Base-by-base conservation (phyloP, 1,140 invertebrate genomes). In the Drosophila burlai region DNA sequence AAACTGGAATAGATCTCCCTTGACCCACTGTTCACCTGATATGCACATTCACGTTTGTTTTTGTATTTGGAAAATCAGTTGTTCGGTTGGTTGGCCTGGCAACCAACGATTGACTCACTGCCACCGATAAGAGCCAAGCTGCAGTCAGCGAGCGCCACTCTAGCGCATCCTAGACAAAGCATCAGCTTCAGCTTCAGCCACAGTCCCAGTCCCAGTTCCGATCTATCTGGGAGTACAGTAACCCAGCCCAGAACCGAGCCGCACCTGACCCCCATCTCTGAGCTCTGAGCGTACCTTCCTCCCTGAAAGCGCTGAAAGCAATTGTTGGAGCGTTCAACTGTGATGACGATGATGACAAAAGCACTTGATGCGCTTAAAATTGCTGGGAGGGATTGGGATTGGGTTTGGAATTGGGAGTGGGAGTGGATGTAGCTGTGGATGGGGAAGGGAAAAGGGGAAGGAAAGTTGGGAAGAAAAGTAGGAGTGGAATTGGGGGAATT, bases 291-390 rank as follows among this genome's bases (percentile, higher is more conserved):
- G 15, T 4, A 16, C 43, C n/a, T 4, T 1, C 31, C 43, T 16
- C 21, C 31, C 21, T 34, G 63, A 49, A 18, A 54, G 49, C 52
- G 64, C 64, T 71, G 58, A 52, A 78, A 78, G 76, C 74, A 78
- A 69, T 77, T 77, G 76, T 59, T 78, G 64, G 75, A 78, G 76
- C 76, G 75, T 78, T 78, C 75, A 78, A 78, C 76, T 78, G 74
- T 78, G 67, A 73, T 73, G 69, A 61, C 45, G 76, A 78, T 77
- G 65, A 78, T 77, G 76, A 71, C 74, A 78, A 71, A 47, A 78
- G 76, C 74, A 79, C 74, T 77, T 77, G 75, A 77, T 66, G 75
- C 72, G 75, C 75, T 77, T 77, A 77, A 77, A 76, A 67, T 57
- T 57, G 64, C 46, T 47, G 68, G 11, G 18, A 24, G 40, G 47